Evolutionary conservation across 1,140 invertebrate species (phyloP).

Genomic region (Euwallacea similis): DNA sequence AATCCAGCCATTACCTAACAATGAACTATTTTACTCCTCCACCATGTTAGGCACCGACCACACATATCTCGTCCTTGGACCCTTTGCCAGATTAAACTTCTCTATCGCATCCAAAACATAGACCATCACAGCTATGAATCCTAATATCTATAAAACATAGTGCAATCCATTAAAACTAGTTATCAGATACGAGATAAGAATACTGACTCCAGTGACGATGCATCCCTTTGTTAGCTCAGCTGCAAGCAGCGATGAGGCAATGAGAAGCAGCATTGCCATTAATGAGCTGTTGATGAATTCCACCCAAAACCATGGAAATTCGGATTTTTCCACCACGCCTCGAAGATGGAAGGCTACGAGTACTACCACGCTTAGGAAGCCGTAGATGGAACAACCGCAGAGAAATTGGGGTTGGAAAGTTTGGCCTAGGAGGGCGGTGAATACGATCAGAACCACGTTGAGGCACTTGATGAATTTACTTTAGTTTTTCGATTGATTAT

Average conservation of each 20-base stretch:
- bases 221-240: constrained; percentile 19
- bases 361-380: constrained; percentile 10
- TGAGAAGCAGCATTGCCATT: constrained; percentile 13
- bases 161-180: not conserved
- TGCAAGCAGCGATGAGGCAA: constrained; percentile 12
- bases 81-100: constrained; percentile 30
- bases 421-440: constrained; percentile 2
- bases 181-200: not conserved
- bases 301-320: constrained; percentile 30
- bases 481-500: constrained; percentile 2
- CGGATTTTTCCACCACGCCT: constrained; percentile 15
- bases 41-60: constrained; percentile 41
- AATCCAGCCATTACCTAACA: too few species aligned
- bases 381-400: constrained; percentile 15
- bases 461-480: constrained; percentile 6
- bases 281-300: constrained; percentile 24
- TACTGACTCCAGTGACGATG: constrained; percentile 31
- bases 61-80: constrained; percentile 35
- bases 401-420: constrained; percentile 17
- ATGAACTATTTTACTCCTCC: too few species aligned
- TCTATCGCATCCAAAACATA: constrained; percentile 40
- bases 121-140: constrained; percentile 34
- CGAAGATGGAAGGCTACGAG: constrained; percentile 15
- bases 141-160: constrained; percentile 35
- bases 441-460: constrained; percentile 14